Percentiles rank a stretch among this genome's conserved stretches.
Conservation (phyloP, 2,888 invertebrate species). For the Tetanocera ferruginea region DNA sequence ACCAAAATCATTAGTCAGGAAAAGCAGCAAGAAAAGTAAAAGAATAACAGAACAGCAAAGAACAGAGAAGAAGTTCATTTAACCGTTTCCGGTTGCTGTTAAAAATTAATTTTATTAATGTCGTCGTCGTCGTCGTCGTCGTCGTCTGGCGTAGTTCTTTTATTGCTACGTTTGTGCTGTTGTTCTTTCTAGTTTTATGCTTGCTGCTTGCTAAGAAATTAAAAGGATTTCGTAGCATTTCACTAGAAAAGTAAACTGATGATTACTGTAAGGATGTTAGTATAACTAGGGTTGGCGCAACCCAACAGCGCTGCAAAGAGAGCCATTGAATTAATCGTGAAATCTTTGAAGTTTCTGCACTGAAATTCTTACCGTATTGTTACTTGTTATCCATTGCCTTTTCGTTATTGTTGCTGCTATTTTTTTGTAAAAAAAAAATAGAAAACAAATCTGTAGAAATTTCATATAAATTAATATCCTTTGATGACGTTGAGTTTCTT, state of each 20-base stretch:
- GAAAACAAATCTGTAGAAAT: too few relatives aligned
- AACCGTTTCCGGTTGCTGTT: constrained; percentile 29
- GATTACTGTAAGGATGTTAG: background rate
- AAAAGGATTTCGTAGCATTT: too few relatives aligned
- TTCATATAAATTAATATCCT: too few relatives aligned
- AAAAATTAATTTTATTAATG: constrained; percentile 37
- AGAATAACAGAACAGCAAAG: background rate
- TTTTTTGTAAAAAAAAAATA: background rate
- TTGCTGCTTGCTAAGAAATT: too few relatives aligned
- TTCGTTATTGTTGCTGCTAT: background rate
- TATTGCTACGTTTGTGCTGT: background rate
- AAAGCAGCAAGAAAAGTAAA: background rate
- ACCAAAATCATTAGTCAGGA: constrained; percentile 16
- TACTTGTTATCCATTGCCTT: too few relatives aligned
- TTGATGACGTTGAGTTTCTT: too few relatives aligned
- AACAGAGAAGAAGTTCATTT: constrained; percentile 24
- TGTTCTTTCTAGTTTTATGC: background rate
- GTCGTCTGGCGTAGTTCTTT: constrained; percentile 22
- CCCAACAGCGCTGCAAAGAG: too few relatives aligned
- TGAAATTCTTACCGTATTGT: too few relatives aligned
- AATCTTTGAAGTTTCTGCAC: too few relatives aligned
- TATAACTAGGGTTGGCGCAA: too few relatives aligned
- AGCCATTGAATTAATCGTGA: too few relatives aligned
- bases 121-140: too few relatives aligned
- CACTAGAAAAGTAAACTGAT: background rate